These are phyloP conservation scores for Limosa lapponica DNA, from an alignment of 2,797 vertebrate species.

Conservation along the genomic window DNA sequence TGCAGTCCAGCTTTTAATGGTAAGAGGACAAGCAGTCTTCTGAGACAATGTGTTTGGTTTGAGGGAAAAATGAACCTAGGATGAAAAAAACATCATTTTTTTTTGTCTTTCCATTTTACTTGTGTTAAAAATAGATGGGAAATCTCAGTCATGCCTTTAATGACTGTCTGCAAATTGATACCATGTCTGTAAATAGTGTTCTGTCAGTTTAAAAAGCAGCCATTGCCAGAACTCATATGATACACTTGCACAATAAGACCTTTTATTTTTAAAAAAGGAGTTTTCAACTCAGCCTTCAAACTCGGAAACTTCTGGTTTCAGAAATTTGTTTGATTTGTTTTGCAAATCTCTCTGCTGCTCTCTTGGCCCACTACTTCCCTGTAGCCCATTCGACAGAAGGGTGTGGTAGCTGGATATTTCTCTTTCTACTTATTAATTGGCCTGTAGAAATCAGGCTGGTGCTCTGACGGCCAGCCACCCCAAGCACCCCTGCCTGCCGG, in stretches of 20 bases:
- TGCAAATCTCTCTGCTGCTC: neutral
- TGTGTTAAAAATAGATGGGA: neutral
- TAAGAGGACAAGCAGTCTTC: neutral
- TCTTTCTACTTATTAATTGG: neutral
- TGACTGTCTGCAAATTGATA: neutral
- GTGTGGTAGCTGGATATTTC: neutral
- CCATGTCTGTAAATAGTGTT: neutral
- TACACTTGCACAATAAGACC: neutral
- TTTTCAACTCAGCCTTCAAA: neutral
- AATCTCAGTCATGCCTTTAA: neutral
- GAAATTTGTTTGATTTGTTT: neutral
- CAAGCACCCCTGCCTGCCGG: rapidly evolving
- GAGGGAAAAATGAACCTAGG: neutral
- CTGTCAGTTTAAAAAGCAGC: neutral
- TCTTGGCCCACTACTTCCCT: neutral
- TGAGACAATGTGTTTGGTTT: neutral
- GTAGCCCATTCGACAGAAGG: neutral
- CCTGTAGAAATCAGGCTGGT: neutral
- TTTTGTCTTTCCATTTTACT: neutral
- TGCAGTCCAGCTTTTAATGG: neutral
- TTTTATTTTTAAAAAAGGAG: neutral
- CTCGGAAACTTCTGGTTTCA: neutral
- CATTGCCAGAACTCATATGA: neutral
- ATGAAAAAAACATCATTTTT: neutral
- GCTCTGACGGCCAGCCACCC: neutral